phyloP scores from a whole-genome alignment of 2,113 vertebrate species.

The Panthera uncia region DNA sequence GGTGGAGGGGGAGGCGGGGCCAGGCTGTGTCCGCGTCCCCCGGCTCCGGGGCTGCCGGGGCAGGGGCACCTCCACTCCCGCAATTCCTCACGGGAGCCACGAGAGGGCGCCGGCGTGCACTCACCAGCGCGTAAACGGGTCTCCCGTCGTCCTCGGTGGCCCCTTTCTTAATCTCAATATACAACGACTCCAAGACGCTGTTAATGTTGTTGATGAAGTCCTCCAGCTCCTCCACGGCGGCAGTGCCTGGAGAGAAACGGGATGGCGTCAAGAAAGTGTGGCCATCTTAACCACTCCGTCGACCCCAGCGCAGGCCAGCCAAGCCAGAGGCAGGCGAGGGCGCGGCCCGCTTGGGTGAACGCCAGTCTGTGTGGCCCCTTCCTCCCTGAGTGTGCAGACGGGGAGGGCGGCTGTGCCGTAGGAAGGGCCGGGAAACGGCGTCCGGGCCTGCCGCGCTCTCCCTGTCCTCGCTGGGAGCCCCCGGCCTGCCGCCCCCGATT shows the following conservation, averaged over 20 bases:
- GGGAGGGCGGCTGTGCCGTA: not conserved
- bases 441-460: not conserved
- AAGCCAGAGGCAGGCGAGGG: accelerated
- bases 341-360: too few species aligned
- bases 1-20: too few species aligned
- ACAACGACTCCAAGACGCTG: slow-evolving; percentile 91
- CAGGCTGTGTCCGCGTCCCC: not conserved
- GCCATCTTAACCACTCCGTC: not conserved
- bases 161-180: slow-evolving; percentile 94
- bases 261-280: not conserved
- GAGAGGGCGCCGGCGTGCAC: slow-evolving; percentile 62
- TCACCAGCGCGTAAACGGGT: slow-evolving; percentile 91
- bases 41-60: not conserved
- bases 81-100: not conserved
- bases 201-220: slow-evolving; percentile 93
- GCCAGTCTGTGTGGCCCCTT: not conserved
- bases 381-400: not conserved
- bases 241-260: slow-evolving; percentile 82
- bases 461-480: not conserved
- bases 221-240: slow-evolving; percentile 87
- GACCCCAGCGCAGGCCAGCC: not conserved
- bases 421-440: not conserved
- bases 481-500: accelerated
- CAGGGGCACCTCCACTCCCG: not conserved
- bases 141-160: slow-evolving; percentile 89